Evolutionary conservation across 2,113 vertebrate genomes (phyloP).

Genomic region (Poeciliopsis turrubarensis): DNA sequence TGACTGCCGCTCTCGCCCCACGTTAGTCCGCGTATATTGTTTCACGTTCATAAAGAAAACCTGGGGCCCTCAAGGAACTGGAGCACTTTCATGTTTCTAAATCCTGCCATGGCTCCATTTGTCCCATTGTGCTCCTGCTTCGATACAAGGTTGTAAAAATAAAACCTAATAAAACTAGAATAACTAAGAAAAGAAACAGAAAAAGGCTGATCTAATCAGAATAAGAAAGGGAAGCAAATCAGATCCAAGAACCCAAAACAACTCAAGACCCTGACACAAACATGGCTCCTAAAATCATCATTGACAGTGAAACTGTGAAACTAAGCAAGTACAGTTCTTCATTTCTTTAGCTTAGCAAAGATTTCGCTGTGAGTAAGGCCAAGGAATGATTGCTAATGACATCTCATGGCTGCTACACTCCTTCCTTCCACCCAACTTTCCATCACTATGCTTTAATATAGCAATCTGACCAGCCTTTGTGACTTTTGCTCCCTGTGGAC

Average conservation of each 20-base stretch:
- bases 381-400: background rate
- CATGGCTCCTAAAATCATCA: background rate
- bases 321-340: background rate
- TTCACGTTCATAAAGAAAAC: slow-evolving; percentile 73
- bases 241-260: too few relatives aligned
- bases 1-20: slow-evolving; percentile 58
- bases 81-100: slow-evolving; percentile 74
- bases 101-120: slow-evolving; percentile 64
- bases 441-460: background rate
- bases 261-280: background rate
- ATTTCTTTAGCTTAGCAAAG: background rate
- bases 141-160: slow-evolving; percentile 19
- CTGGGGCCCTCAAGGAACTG: slow-evolving; percentile 65
- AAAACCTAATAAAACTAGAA: too few relatives aligned
- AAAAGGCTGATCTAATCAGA: background rate
- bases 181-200: background rate
- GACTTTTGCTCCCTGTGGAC: background rate
- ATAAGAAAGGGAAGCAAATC: slow-evolving; percentile 40
- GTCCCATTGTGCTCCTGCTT: slow-evolving; percentile 54
- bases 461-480: background rate
- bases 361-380: background rate
- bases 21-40: slow-evolving; percentile 52
- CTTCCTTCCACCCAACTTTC: background rate
- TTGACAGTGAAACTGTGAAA: too few relatives aligned
- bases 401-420: background rate